These are phyloP conservation scores for Gryllus longicercus DNA, from an alignment of 2,888 invertebrate species.

Conservation along the genomic window DNA sequence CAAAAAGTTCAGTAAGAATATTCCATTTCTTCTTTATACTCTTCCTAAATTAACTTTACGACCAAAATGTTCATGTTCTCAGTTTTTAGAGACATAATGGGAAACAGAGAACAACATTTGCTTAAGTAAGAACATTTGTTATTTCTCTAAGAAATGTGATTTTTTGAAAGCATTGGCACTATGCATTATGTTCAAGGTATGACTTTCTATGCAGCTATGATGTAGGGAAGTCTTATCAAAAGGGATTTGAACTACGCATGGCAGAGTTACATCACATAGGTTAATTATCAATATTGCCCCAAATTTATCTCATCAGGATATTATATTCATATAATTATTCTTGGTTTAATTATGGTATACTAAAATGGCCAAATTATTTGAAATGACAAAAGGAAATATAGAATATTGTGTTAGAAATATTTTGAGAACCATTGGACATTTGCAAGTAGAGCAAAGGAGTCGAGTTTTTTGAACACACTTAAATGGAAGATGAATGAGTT, in stretches of 20 bases:
- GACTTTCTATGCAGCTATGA: background rate
- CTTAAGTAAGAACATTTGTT: background rate
- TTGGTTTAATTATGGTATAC: background rate
- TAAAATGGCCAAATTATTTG: too few species aligned
- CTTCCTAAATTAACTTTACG: background rate
- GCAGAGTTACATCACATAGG: background rate
- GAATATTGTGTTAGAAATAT: too few species aligned
- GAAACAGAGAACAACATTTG: background rate
- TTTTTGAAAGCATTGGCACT: conserved; percentile 3
- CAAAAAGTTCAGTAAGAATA: background rate
- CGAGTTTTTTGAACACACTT: too few species aligned
- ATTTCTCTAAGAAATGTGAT: background rate
- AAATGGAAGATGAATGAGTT: too few species aligned
- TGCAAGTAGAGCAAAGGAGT: too few species aligned
- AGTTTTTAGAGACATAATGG: background rate
- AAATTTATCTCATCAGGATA: background rate
- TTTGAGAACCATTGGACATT: too few species aligned
- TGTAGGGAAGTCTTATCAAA: background rate
- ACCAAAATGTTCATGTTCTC: background rate
- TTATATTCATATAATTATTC: background rate
- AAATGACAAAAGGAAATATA: too few species aligned
- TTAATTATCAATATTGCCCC: background rate
- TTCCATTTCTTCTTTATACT: background rate
- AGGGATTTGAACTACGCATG: background rate
- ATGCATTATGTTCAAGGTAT: background rate